phyloP scores from a whole-genome alignment of 2,888 invertebrate species.

The Ptychoptera contaminata region DNA sequence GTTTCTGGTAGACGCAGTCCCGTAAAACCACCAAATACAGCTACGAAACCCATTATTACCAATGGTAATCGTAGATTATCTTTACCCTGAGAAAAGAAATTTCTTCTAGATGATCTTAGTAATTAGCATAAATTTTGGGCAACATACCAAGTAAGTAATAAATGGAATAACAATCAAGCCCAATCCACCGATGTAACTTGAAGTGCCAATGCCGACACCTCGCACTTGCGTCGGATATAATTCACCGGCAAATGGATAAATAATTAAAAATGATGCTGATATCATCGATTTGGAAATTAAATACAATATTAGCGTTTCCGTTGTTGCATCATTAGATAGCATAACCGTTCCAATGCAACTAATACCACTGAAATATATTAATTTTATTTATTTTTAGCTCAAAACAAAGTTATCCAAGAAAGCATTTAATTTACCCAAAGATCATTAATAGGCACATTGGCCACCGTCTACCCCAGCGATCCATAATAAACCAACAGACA shows the following conservation, averaged over 20 bases:
- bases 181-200: constrained; percentile 78
- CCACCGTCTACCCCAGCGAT: constrained; percentile 76
- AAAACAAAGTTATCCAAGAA: neutral
- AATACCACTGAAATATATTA: constrained; percentile 51
- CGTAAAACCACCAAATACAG: constrained; percentile 65
- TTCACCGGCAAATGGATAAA: constrained; percentile 86
- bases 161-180: constrained; percentile 82
- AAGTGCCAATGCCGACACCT: constrained; percentile 79
- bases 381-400: no score
- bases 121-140: no score
- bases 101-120: no score
- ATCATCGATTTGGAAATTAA: constrained; percentile 75
- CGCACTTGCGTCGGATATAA: constrained; percentile 79
- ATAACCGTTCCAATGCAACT: constrained; percentile 74
- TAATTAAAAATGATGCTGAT: constrained; percentile 79
- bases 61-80: constrained; percentile 70
- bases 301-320: constrained; percentile 57
- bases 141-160: constrained; percentile 77
- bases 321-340: constrained; percentile 60
- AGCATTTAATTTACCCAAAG: constrained; percentile 46
- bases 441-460: constrained; percentile 76
- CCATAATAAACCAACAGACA: constrained; percentile 78
- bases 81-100: constrained; percentile 45
- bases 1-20: constrained; percentile 75
- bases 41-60: constrained; percentile 69